Percentiles rank a stretch among this genome's conserved stretches.
phyloP scores from a whole-genome alignment of 2,888 invertebrate genomes.

The Stenchaetothrips biformis region DNA sequence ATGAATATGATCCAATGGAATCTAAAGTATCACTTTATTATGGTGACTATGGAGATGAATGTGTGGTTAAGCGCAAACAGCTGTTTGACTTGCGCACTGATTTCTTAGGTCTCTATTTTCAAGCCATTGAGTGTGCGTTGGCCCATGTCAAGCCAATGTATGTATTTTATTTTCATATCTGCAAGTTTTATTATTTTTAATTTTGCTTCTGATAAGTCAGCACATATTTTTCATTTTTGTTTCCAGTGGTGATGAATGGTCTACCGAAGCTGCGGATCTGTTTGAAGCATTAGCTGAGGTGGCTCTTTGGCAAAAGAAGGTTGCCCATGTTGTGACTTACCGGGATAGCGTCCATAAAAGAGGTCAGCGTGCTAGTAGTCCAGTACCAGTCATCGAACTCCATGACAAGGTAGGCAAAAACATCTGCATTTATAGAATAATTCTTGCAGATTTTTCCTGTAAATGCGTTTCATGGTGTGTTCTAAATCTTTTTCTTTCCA shows the following conservation, averaged over 20 bases:
- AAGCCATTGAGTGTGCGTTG: conserved; percentile 84
- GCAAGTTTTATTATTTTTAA: neutral
- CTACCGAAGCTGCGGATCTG: conserved; percentile 56
- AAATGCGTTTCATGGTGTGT: neutral
- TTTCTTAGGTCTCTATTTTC: conserved; percentile 65
- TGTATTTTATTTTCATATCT: conserved; percentile 37
- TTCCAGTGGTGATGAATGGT: conserved; percentile 52
- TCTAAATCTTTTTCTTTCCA: conserved; percentile 29
- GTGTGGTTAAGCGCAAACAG: conserved; percentile 59
- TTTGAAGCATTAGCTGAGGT: conserved; percentile 68
- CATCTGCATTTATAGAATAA: neutral
- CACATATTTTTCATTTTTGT: neutral
- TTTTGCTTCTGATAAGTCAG: neutral
- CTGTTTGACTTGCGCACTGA: conserved; percentile 71
- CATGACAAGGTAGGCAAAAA: conserved; percentile 50
- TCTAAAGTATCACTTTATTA: conserved; percentile 68
- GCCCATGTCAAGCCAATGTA: conserved; percentile 62
- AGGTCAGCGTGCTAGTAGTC: conserved; percentile 41
- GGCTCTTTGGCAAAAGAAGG: conserved; percentile 71
- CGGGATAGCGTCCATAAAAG: conserved; percentile 47
- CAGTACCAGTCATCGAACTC: conserved; percentile 72
- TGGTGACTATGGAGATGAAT: conserved; percentile 84
- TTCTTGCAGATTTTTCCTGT: neutral
- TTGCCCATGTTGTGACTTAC: conserved; percentile 70
- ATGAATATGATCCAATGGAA: conserved; percentile 58